Percentiles rank a stretch among this genome's conserved stretches.
These are phyloP conservation scores for Coracias cyanogaster DNA, from an alignment of 2,797 vertebrate genomes.

Conservation along the genomic window DNA sequence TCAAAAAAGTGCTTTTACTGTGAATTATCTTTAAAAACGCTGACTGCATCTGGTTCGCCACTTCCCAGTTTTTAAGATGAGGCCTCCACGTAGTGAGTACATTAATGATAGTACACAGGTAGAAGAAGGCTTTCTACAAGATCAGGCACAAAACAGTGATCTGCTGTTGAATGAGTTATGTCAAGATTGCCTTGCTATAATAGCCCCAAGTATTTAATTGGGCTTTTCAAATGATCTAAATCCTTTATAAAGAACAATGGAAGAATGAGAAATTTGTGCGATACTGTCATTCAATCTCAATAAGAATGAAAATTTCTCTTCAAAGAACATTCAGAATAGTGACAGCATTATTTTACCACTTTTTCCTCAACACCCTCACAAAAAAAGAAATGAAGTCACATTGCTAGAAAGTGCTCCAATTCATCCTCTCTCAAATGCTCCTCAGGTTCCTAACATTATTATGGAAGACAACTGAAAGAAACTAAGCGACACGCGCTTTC, in stretches of 20 bases:
- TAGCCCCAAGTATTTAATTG: not conserved
- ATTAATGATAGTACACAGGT: not conserved
- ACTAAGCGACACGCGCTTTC: not conserved
- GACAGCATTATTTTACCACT: not conserved
- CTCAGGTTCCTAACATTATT: not conserved
- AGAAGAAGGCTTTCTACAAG: accelerated
- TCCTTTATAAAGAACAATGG: not conserved
- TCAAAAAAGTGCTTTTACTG: not conserved
- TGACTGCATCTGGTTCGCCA: not conserved
- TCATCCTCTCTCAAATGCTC: not conserved
- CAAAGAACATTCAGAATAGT: not conserved
- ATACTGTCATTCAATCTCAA: not conserved
- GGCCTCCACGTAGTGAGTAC: not conserved
- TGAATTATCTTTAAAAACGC: not conserved
- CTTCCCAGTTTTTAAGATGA: not conserved
- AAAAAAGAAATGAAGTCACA: not conserved
- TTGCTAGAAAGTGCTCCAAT: not conserved
- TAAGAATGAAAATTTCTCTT: not conserved
- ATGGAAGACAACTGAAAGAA: not conserved
- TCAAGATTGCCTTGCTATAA: not conserved
- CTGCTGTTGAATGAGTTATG: not conserved
- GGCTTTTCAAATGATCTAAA: not conserved
- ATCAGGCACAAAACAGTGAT: not conserved
- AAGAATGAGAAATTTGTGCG: not conserved
- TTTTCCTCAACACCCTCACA: not conserved